A percentile compares a stretch with the other conserved stretches of the same genome.
These are phyloP conservation scores for Drosophila sturtevanti DNA, from an alignment of 1,140 invertebrate genomes.

Conservation along the genomic window DNA sequence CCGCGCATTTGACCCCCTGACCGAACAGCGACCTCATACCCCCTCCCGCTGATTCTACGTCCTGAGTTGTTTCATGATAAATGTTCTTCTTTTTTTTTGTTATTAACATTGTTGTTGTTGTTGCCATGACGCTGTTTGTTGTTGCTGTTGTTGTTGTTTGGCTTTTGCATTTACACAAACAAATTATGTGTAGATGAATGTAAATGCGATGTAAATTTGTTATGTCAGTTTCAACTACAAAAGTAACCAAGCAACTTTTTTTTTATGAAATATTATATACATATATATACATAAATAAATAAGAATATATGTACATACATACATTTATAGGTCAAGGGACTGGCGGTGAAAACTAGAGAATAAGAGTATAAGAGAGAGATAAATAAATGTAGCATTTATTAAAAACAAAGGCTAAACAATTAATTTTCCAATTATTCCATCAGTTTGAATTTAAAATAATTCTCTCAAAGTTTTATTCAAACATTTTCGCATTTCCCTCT, in stretches of 20 bases:
- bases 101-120: slow-evolving; percentile 31
- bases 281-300: too few relatives aligned
- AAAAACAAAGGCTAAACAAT: background rate
- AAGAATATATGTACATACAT: too few relatives aligned
- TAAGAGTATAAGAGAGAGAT: background rate
- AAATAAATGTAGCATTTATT: too few relatives aligned
- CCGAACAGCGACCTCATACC: slow-evolving; percentile 6
- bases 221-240: slow-evolving; percentile 33
- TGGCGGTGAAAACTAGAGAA: slow-evolving; percentile 17
- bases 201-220: slow-evolving; percentile 22
- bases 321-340: slow-evolving; percentile 19
- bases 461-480: background rate
- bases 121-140: slow-evolving; percentile 50
- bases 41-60: slow-evolving; percentile 25
- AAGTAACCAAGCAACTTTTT: slow-evolving; percentile 54
- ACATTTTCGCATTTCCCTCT: background rate
- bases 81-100: slow-evolving; percentile 19
- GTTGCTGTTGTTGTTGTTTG: slow-evolving; percentile 15
- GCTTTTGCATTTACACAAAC: slow-evolving; percentile 21
- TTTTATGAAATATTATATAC: slow-evolving; percentile 24
- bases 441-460: background rate
- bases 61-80: slow-evolving; percentile 25
- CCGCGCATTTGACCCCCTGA: slow-evolving; percentile 41
- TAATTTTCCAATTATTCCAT: background rate
- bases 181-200: slow-evolving; percentile 30